phyloP scores from a whole-genome alignment of 2,888 invertebrate species.

The Scelioninae gen. 1 region DNA sequence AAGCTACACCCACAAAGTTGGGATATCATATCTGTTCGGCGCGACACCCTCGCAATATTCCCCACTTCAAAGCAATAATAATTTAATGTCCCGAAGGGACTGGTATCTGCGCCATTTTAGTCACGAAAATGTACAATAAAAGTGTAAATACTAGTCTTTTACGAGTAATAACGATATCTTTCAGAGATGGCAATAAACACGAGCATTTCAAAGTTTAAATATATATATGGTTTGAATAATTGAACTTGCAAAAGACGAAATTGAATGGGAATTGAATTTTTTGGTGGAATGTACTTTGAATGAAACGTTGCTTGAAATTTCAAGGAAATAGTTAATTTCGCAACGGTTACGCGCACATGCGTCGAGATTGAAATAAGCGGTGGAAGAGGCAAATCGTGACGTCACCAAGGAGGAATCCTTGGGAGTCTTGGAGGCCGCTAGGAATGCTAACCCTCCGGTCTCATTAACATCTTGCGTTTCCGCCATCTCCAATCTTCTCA shows the following conservation, averaged over 20 bases:
- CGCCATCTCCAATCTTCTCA: conserved; percentile 77
- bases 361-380: conserved; percentile 79
- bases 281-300: conserved; percentile 41
- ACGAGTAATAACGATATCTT: too few relatives aligned
- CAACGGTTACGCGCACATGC: conserved; percentile 69
- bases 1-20: conserved; percentile 71
- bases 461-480: conserved; percentile 84
- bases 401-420: conserved; percentile 81
- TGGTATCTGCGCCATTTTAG: conserved; percentile 32
- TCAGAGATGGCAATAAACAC: too few relatives aligned
- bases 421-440: conserved; percentile 82
- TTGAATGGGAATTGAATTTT: conserved; percentile 54
- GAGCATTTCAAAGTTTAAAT: neutral
- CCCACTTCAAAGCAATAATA: conserved; percentile 79
- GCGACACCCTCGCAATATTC: conserved; percentile 80
- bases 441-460: conserved; percentile 84
- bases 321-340: conserved; percentile 67
- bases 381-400: conserved; percentile 71
- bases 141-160: too few relatives aligned
- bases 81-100: conserved; percentile 74
- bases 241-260: conserved; percentile 29
- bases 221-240: neutral
- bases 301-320: conserved; percentile 60
- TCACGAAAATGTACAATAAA: too few relatives aligned
- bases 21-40: conserved; percentile 81